These are phyloP conservation scores for Dryomyza anilis DNA, from an alignment of 2,888 invertebrate species.

Conservation along the genomic window DNA sequence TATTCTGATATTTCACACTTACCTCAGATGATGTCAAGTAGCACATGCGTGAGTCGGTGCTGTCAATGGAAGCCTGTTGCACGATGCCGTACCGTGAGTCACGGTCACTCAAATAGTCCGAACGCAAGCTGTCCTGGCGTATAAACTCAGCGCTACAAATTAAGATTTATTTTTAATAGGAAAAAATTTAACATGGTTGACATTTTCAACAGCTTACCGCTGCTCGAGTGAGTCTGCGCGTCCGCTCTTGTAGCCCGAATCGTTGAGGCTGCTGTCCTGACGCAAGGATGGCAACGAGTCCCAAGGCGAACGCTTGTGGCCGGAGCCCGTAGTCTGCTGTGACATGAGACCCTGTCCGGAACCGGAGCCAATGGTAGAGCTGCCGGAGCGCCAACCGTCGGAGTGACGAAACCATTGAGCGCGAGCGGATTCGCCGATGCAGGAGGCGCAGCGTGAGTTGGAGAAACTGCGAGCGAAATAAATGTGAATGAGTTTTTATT, in stretches of 20 bases:
- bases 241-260: slow-evolving; percentile 85
- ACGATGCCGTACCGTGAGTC: slow-evolving; percentile 88
- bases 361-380: slow-evolving; percentile 71
- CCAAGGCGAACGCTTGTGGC: slow-evolving; percentile 83
- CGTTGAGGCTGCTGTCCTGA: slow-evolving; percentile 84
- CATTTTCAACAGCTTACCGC: slow-evolving; percentile 64
- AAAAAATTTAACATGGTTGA: not conserved
- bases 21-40: slow-evolving; percentile 96
- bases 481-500: not conserved
- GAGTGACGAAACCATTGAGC: slow-evolving; percentile 91
- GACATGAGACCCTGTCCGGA: slow-evolving; percentile 64
- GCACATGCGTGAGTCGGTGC: slow-evolving; percentile 91
- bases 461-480: slow-evolving; percentile 61
- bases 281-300: slow-evolving; percentile 84
- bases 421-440: slow-evolving; percentile 87
- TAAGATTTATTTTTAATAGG: not conserved
- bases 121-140: slow-evolving; percentile 86
- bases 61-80: slow-evolving; percentile 92
- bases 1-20: slow-evolving; percentile 67
- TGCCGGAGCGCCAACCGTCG: slow-evolving; percentile 83
- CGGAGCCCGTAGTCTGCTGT: slow-evolving; percentile 57
- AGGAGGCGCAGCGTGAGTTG: slow-evolving; percentile 78
- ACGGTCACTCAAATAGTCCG: slow-evolving; percentile 88
- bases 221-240: slow-evolving; percentile 86
- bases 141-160: slow-evolving; percentile 74